Evolutionary conservation across 1,140 invertebrate genomes (phyloP).

Genomic region (Orius insidiosus): DNA sequence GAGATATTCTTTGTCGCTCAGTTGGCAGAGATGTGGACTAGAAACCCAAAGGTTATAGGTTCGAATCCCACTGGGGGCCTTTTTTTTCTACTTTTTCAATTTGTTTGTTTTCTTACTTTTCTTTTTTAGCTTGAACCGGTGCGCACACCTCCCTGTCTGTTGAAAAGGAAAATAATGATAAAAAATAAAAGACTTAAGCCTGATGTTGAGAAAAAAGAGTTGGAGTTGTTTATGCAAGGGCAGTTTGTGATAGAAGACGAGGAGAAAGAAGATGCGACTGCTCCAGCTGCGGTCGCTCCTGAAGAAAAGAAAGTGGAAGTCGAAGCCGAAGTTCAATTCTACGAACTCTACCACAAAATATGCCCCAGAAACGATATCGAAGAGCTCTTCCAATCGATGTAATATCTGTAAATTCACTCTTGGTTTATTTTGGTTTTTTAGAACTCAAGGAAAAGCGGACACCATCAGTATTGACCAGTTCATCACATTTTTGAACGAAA

Average conservation of each 20-base stretch:
- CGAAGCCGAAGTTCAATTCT: no score
- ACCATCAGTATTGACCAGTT: slow-evolving; percentile 74
- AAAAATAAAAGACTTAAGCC: slow-evolving; percentile 94
- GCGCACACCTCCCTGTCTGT: slow-evolving; percentile 65
- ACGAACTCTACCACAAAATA: slow-evolving; percentile 95
- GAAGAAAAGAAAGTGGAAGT: no score
- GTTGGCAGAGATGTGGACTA: no score
- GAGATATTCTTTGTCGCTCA: no score
- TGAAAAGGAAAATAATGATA: slow-evolving; percentile 93
- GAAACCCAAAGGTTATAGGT: no score
- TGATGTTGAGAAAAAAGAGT: slow-evolving; percentile 88
- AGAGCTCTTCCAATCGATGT: slow-evolving; percentile 94
- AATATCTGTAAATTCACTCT: slow-evolving; percentile 26
- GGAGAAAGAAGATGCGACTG: slow-evolving; percentile 71
- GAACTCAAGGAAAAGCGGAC: slow-evolving; percentile 77
- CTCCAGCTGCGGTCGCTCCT: slow-evolving; percentile 32
- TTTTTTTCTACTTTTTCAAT: no score
- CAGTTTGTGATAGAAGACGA: slow-evolving; percentile 84
- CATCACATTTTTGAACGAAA: slow-evolving; percentile 92
- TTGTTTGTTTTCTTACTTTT: no score
- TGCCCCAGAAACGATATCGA: slow-evolving; percentile 98
- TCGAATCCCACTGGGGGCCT: no score
- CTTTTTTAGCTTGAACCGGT: slow-evolving; percentile 55
- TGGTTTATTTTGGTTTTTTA: slow-evolving; percentile 26
- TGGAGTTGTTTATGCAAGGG: slow-evolving; percentile 77